These are phyloP conservation scores for Anableps anableps DNA, from an alignment of 2,797 vertebrate genomes.

Conservation along the genomic window DNA sequence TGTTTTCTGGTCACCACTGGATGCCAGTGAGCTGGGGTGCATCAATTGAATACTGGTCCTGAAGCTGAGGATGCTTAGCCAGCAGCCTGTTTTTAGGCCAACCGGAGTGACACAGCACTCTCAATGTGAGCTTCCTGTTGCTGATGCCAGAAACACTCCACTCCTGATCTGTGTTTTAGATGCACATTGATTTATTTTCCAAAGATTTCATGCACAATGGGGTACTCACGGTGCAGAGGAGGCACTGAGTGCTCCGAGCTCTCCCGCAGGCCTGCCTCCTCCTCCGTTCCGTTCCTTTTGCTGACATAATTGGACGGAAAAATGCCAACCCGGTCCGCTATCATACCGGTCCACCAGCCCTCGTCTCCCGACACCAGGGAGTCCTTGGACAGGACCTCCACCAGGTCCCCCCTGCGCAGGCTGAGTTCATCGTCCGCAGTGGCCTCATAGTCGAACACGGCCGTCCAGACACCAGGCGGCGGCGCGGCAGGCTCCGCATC, in stretches of 20 bases:
- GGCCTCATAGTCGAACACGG: conserved; percentile 97
- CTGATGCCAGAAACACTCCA: neutral
- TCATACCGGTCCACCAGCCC: conserved; percentile 97
- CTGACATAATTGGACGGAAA: conserved; percentile 96
- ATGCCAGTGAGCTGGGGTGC: neutral
- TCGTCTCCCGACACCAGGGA: conserved; percentile 94
- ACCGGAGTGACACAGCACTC: conserved; percentile 71
- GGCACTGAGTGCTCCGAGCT: conserved; percentile 78
- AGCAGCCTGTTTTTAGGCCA: conserved; percentile 56
- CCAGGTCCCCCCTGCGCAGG: conserved; percentile 90
- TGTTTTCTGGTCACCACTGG: neutral
- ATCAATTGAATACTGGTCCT: conserved; percentile 51
- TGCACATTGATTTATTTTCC: neutral
- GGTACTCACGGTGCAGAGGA: conserved; percentile 81
- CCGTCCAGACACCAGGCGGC: conserved; percentile 85
- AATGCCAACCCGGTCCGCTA: conserved; percentile 91
- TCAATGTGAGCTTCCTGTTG: neutral
- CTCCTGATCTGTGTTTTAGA: neutral
- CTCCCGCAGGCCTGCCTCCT: conserved; percentile 78
- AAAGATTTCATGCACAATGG: conserved; percentile 45
- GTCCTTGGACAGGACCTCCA: conserved; percentile 94
- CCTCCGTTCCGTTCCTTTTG: conserved; percentile 83
- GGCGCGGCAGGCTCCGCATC: conserved; percentile 58
- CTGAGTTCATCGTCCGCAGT: conserved; percentile 96
- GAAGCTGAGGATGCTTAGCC: conserved; percentile 57